phyloP scores from a whole-genome alignment of 1,140 invertebrate species.

The Drosophila obscura region DNA sequence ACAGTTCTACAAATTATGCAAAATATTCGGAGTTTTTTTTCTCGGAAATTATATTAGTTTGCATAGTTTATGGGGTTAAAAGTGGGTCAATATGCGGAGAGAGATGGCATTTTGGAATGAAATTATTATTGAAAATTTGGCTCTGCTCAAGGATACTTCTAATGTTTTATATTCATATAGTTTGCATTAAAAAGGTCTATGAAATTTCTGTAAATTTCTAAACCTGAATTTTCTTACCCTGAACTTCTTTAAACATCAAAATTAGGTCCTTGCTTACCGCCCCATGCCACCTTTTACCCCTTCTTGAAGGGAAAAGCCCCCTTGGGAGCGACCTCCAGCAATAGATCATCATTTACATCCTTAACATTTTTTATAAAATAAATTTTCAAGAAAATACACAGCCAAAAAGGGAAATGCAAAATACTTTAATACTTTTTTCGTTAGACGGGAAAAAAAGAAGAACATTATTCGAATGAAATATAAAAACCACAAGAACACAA shows the following conservation, averaged over 20 bases:
- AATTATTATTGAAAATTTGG: not conserved
- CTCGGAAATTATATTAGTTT: not conserved
- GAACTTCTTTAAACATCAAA: too few relatives aligned
- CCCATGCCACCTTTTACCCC: too few relatives aligned
- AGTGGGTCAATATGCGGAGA: slow-evolving; percentile 3
- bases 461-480: slow-evolving; percentile 67
- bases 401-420: slow-evolving; percentile 31
- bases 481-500: slow-evolving; percentile 72
- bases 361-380: slow-evolving; percentile 39
- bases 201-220: too few relatives aligned
- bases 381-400: slow-evolving; percentile 19
- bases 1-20: slow-evolving; percentile 65
- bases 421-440: slow-evolving; percentile 46
- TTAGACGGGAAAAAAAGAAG: slow-evolving; percentile 1
- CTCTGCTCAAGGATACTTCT: too few relatives aligned
- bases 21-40: slow-evolving; percentile 13
- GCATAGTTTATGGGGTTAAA: not conserved
- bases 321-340: slow-evolving; percentile 41
- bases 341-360: slow-evolving; percentile 73
- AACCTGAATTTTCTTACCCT: too few relatives aligned
- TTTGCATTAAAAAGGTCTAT: too few relatives aligned
- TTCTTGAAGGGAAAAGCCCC: slow-evolving; percentile 8
- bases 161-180: too few relatives aligned
- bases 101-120: not conserved
- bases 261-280: too few relatives aligned